Conservation (phyloP, 2,888 invertebrate species). For the Pristionchus entomophagus region DNA sequence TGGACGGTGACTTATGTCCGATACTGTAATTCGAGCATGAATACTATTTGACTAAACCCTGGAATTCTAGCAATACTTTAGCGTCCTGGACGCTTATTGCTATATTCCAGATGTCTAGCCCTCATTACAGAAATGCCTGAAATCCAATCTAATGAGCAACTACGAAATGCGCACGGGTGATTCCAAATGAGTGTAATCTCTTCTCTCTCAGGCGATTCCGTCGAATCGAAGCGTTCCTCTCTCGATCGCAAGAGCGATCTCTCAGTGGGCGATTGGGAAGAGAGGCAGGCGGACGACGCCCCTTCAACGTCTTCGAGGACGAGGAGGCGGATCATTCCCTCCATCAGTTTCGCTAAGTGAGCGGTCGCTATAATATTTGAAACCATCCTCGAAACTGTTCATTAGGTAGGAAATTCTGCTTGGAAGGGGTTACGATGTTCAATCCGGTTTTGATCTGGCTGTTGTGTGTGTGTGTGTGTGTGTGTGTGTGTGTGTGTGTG, state of each 20-base stretch:
- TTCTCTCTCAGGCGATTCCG: conserved; percentile 40
- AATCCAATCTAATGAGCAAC: too few relatives aligned
- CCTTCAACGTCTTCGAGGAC: neutral
- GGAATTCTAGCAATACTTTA: too few relatives aligned
- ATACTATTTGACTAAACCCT: too few relatives aligned
- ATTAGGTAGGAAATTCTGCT: neutral
- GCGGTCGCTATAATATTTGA: neutral
- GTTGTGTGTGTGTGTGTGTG: neutral
- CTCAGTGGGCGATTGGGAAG: conserved; percentile 60
- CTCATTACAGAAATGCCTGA: too few relatives aligned
- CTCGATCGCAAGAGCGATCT: conserved; percentile 62
- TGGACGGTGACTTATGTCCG: too few relatives aligned
- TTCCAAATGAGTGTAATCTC: neutral
- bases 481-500: neutral
- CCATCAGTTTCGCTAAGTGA: conserved; percentile 36
- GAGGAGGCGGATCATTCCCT: conserved; percentile 18
- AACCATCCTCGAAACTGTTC: neutral
- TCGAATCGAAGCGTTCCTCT: conserved; percentile 62
- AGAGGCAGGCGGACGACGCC: conserved; percentile 7
- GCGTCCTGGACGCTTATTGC: too few relatives aligned
- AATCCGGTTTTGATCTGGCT: conserved; percentile 36
- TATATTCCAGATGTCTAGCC: too few relatives aligned
- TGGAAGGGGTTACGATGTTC: neutral
- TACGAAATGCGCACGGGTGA: too few relatives aligned
- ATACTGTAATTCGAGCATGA: too few relatives aligned